Conservation (phyloP, 92 coral and sea anemone species). For the Virgularia gustaviana region DNA sequence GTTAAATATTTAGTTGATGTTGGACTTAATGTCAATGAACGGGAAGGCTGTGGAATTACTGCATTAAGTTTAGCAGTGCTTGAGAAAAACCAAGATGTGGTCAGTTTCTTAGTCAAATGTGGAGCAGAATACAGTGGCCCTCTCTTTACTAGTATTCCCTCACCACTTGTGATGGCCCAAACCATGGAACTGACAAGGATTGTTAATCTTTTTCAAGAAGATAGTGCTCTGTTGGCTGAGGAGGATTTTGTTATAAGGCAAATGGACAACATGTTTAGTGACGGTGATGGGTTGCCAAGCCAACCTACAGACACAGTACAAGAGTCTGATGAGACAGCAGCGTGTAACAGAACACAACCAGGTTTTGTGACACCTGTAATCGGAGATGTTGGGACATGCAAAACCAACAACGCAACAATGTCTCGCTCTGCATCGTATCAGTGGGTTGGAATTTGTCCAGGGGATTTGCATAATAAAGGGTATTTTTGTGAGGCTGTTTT, state of each 20-base stretch:
- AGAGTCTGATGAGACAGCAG: neutral
- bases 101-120: constrained; percentile 23
- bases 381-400: too few relatives aligned
- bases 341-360: constrained; percentile 7
- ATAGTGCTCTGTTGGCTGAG: constrained; percentile 18
- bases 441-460: constrained; percentile 34
- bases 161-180: constrained; percentile 26
- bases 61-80: constrained; percentile 39
- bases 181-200: constrained; percentile 1
- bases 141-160: constrained; percentile 21
- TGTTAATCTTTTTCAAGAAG: neutral
- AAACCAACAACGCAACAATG: constrained; percentile 45
- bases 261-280: constrained; percentile 12
- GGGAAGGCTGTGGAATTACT: constrained; percentile 48
- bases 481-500: constrained; percentile 22
- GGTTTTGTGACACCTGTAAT: too few relatives aligned
- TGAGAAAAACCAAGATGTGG: constrained; percentile 16
- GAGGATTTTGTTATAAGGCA: constrained; percentile 1
- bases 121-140: constrained; percentile 22
- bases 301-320: neutral
- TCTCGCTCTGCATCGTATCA: constrained; percentile 25
- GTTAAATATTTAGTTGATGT: constrained; percentile 35
- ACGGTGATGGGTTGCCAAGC: neutral
- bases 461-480: constrained; percentile 23
- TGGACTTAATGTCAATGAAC: constrained; percentile 26